Percentiles rank a stretch among this genome's conserved stretches.
Evolutionary conservation across 2,113 vertebrate genomes (phyloP).

Genomic region (Myiozetetes cayanensis): DNA sequence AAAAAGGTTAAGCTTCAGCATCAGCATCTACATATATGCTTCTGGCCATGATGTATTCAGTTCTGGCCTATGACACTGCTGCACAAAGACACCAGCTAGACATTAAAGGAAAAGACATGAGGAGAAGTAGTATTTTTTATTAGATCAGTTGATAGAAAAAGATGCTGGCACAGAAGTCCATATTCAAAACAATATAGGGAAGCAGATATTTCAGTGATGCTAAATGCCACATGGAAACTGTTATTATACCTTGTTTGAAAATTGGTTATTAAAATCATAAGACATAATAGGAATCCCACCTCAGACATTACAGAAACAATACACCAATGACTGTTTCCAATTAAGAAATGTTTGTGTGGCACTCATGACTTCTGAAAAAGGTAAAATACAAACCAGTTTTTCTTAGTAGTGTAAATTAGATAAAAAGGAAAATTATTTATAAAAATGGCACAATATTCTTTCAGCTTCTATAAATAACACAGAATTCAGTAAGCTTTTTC

Average conservation of each 20-base stretch:
- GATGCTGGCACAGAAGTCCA: background rate
- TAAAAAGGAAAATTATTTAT: background rate
- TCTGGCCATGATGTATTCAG: background rate
- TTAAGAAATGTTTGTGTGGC: background rate
- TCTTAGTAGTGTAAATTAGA: background rate
- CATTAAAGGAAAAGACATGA: background rate
- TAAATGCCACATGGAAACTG: background rate
- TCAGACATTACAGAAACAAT: background rate
- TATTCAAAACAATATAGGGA: background rate
- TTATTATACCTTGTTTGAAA: background rate
- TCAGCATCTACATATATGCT: background rate
- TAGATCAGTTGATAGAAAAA: background rate
- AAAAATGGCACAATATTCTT: background rate
- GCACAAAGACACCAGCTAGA: background rate
- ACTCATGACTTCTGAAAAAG: background rate
- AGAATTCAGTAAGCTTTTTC: background rate
- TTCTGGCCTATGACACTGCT: background rate
- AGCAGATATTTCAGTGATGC: background rate
- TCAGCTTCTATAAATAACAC: background rate
- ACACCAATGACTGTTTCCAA: background rate
- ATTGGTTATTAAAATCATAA: background rate
- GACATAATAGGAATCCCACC: background rate
- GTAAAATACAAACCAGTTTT: background rate
- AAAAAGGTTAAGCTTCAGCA: background rate
- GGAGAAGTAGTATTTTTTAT: background rate